These are phyloP conservation scores for Vimba vimba DNA, from an alignment of 2,113 vertebrate genomes.

Conservation along the genomic window DNA sequence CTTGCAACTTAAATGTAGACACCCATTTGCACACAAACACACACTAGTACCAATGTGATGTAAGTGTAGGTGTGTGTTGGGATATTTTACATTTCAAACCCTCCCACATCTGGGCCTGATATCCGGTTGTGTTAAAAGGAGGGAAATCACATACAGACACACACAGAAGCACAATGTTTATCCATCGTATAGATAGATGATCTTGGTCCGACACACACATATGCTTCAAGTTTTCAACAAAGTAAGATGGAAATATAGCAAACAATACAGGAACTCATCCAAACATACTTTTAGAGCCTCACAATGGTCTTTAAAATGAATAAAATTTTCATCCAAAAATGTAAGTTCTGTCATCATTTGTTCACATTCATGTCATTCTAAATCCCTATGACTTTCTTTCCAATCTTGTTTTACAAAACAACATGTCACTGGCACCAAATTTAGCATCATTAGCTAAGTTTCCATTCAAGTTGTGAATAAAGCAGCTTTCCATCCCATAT, in stretches of 20 bases:
- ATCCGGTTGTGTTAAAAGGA: constrained; percentile 65
- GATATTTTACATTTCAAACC: constrained; percentile 14
- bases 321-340: neutral
- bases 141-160: neutral
- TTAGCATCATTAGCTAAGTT: neutral
- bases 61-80: neutral
- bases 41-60: neutral
- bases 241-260: no score
- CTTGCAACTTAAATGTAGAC: neutral
- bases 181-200: neutral
- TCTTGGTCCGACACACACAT: constrained; percentile 37
- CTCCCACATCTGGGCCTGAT: constrained; percentile 78
- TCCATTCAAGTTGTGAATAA: neutral
- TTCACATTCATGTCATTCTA: neutral
- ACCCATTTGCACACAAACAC: neutral
- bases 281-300: neutral
- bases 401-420: no score
- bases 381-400: no score
- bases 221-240: neutral
- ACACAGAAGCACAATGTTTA: constrained; percentile 67
- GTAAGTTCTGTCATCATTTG: neutral
- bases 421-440: no score
- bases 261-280: neutral
- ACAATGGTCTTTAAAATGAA: neutral
- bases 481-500: neutral